These are phyloP conservation scores for Tragulus kanchil DNA, from an alignment of 2,113 vertebrate genomes.

Conservation along the genomic window DNA sequence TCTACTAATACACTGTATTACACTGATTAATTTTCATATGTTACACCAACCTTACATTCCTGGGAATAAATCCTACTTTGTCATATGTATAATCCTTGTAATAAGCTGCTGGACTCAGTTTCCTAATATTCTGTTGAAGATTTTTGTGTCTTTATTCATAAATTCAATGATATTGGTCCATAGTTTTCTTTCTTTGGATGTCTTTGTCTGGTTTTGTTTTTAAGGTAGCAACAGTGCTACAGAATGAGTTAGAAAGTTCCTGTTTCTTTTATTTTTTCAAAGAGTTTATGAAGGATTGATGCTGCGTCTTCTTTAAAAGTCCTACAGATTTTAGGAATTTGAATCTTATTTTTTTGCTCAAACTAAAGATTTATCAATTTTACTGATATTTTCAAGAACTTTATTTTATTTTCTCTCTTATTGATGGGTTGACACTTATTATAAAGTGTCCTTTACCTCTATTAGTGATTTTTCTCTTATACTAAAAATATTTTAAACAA, in stretches of 20 bases:
- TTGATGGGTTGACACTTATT: slow-evolving; percentile 4
- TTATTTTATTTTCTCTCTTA: slow-evolving; percentile 27
- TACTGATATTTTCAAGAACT: background rate
- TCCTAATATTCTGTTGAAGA: background rate
- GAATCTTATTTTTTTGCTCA: background rate
- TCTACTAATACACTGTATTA: background rate
- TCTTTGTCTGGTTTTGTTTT: slow-evolving; percentile 15
- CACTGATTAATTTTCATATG: background rate
- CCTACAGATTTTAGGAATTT: background rate
- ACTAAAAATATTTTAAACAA: slow-evolving; percentile 57
- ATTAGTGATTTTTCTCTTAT: slow-evolving; percentile 1
- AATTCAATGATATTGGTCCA: background rate
- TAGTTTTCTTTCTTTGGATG: background rate
- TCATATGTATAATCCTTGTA: background rate
- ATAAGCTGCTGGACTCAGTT: background rate
- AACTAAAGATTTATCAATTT: background rate
- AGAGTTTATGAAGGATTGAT: background rate
- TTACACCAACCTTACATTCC: background rate
- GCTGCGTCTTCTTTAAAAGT: slow-evolving; percentile 7
- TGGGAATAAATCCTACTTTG: slow-evolving; percentile 15
- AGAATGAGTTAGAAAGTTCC: slow-evolving; percentile 25
- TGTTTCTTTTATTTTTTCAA: background rate
- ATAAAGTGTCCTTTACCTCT: background rate
- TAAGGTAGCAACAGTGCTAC: background rate
- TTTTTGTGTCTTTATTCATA: background rate